A percentile compares a stretch with the other conserved stretches of the same genome.
Conservation (phyloP, 2,888 invertebrate genomes). For the Proisotoma minuta region DNA sequence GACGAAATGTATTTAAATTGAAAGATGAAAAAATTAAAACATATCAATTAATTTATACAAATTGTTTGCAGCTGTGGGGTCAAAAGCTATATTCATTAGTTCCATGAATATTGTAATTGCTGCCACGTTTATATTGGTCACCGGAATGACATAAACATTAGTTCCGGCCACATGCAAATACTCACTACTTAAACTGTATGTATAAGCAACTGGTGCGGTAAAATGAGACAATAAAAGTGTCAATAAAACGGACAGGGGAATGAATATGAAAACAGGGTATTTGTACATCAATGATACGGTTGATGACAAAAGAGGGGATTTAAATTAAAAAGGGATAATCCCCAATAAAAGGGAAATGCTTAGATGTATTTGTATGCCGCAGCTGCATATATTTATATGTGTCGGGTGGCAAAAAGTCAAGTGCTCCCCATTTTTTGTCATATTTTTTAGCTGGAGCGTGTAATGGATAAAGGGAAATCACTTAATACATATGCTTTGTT, state of each 20-base stretch:
- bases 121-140: too few species aligned
- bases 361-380: not conserved
- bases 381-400: not conserved
- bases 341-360: not conserved
- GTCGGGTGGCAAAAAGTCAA: not conserved
- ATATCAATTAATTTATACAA: too few species aligned
- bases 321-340: slow-evolving; percentile 13
- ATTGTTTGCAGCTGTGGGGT: too few species aligned
- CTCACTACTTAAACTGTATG: not conserved
- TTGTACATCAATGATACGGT: not conserved
- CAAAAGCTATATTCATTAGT: too few species aligned
- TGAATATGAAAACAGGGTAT: not conserved
- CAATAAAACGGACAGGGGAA: not conserved
- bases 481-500: too few species aligned
- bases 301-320: slow-evolving; percentile 1
- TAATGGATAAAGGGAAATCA: too few species aligned
- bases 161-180: slow-evolving; percentile 10
- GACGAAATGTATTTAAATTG: too few species aligned
- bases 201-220: not conserved
- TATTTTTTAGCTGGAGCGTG: not conserved
- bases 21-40: too few species aligned
- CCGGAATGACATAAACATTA: too few species aligned
- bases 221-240: not conserved
- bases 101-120: too few species aligned
- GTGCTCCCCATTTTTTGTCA: not conserved